These are phyloP conservation scores for Rhadinocentrus ornatus DNA, from an alignment of 2,797 vertebrate species.

Conservation along the genomic window DNA sequence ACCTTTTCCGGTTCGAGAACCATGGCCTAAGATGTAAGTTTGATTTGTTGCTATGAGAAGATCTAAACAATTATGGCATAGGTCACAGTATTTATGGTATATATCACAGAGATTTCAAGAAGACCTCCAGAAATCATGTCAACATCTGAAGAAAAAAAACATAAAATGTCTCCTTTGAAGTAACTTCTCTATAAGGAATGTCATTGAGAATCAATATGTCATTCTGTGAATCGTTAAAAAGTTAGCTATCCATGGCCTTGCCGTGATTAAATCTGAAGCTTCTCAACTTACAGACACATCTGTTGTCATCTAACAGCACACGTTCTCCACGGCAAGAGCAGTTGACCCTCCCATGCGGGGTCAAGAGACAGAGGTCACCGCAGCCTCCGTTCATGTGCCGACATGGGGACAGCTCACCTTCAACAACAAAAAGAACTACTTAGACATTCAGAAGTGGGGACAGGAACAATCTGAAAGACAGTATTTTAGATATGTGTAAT, in stretches of 20 bases:
- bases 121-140: background rate
- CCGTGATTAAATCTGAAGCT: constrained; percentile 15
- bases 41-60: background rate
- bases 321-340: constrained; percentile 95
- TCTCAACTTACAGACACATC: constrained; percentile 97
- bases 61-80: background rate
- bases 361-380: constrained; percentile 95
- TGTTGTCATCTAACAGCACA: constrained; percentile 92
- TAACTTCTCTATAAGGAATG: background rate
- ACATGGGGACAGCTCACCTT: constrained; percentile 96
- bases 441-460: background rate
- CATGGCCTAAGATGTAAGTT: background rate
- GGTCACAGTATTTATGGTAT: too few species aligned
- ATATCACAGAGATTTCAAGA: background rate
- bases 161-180: background rate
- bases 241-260: background rate
- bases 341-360: constrained; percentile 91
- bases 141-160: background rate
- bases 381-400: constrained; percentile 93
- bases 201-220: background rate
- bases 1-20: background rate
- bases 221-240: constrained; percentile 7
- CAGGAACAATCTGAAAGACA: background rate
- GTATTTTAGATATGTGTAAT: background rate
- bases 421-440: constrained; percentile 40